phyloP scores from a whole-genome alignment of 2,113 vertebrate genomes.

The Ceratotherium simum region DNA sequence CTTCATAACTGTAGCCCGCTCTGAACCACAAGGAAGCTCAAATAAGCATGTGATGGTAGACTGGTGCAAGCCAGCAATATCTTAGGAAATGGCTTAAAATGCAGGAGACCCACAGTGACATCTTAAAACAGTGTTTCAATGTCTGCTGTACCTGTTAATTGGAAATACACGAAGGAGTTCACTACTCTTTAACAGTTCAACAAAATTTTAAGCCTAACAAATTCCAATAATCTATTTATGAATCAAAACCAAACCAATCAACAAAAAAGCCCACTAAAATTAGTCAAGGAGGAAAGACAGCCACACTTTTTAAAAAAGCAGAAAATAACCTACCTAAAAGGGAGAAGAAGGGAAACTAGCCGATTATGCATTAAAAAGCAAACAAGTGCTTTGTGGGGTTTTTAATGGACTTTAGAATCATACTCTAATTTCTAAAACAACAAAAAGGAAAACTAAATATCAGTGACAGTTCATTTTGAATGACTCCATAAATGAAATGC shows the following conservation, averaged over 20 bases:
- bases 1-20: not conserved
- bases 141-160: not conserved
- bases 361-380: not conserved
- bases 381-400: not conserved
- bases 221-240: not conserved
- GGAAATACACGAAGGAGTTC: not conserved
- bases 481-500: conserved; percentile 4
- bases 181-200: not conserved
- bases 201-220: conserved; percentile 36
- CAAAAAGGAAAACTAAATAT: not conserved
- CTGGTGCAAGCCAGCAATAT: not conserved
- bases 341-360: not conserved
- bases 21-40: not conserved
- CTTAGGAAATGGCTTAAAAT: not conserved
- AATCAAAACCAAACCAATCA: conserved; percentile 1
- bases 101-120: not conserved
- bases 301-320: not conserved
- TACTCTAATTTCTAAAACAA: conserved; percentile 36
- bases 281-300: not conserved
- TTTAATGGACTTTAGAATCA: not conserved
- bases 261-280: not conserved
- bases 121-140: not conserved
- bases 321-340: not conserved
- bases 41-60: not conserved
- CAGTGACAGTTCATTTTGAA: not conserved